These are phyloP conservation scores for Gallirallus australis DNA, from an alignment of 2,797 vertebrate species.

Conservation along the genomic window DNA sequence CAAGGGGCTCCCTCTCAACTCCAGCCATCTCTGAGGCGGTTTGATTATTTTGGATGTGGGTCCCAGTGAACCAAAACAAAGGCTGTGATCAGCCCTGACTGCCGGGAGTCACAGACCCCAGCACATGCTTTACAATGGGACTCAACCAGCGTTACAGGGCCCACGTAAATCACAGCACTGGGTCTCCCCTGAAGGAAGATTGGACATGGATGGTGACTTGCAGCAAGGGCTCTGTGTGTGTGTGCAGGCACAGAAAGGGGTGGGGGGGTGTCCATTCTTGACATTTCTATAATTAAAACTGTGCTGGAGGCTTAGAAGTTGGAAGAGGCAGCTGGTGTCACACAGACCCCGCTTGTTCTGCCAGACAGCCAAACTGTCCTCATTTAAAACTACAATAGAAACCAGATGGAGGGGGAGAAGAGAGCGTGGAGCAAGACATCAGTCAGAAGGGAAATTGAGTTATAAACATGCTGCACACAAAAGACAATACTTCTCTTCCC, in stretches of 20 bases:
- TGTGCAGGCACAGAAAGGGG: neutral
- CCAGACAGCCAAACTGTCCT: constrained; percentile 66
- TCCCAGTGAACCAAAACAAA: neutral
- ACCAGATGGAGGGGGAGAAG: constrained; percentile 72
- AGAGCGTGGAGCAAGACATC: neutral
- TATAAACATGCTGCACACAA: constrained; percentile 63
- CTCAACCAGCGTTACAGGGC: neutral
- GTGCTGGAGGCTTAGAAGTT: constrained; percentile 44
- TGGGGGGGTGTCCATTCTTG: neutral
- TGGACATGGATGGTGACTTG: neutral
- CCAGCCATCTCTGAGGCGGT: neutral
- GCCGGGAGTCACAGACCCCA: neutral
- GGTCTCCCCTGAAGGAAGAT: neutral
- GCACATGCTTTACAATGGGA: neutral
- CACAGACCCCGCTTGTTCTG: constrained; percentile 54
- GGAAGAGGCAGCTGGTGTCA: constrained; percentile 69
- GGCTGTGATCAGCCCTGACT: neutral
- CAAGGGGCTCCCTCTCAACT: neutral
- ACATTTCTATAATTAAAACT: constrained; percentile 64
- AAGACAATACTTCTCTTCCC: constrained; percentile 65
- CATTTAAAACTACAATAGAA: constrained; percentile 75
- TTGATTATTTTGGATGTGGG: neutral
- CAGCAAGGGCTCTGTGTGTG: neutral
- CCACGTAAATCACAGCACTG: neutral
- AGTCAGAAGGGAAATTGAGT: constrained; percentile 57